Conservation (phyloP, 2,888 invertebrate species). For the Molorchus minor region DNA sequence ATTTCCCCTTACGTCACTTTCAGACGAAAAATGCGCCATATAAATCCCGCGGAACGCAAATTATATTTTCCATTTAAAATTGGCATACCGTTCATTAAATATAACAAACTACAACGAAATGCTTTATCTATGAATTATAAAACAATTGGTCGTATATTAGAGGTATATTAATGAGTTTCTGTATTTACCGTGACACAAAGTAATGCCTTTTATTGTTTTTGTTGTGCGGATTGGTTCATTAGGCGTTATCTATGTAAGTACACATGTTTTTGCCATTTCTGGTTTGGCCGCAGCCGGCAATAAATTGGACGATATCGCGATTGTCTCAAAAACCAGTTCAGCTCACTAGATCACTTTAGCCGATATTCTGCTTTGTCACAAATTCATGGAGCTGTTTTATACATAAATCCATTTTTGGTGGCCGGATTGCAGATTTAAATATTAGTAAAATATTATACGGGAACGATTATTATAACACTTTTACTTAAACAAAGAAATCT, state of each 20-base stretch:
- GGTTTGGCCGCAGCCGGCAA: constrained; percentile 52
- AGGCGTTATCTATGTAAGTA: constrained; percentile 58
- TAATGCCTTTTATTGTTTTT: constrained; percentile 48
- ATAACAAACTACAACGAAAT: constrained; percentile 18
- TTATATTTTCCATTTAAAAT: constrained; percentile 13
- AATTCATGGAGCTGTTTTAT: constrained; percentile 33
- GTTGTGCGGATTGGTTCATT: constrained; percentile 57
- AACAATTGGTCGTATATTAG: constrained; percentile 44
- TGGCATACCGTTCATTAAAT: constrained; percentile 22
- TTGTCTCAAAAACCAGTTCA: constrained; percentile 57
- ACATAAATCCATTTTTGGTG: constrained; percentile 22
- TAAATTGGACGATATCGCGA: constrained; percentile 58
- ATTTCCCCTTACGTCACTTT: background rate
- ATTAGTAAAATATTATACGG: no score
- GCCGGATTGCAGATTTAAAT: no score
- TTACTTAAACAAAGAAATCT: no score
- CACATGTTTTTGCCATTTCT: constrained; percentile 61
- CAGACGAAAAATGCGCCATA: background rate
- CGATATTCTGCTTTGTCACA: constrained; percentile 46
- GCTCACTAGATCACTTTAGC: constrained; percentile 46
- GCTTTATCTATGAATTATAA: constrained; percentile 20
- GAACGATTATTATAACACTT: no score
- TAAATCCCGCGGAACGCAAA: constrained; percentile 15
- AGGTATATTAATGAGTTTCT: constrained; percentile 41
- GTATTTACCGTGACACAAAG: constrained; percentile 43